Conservation (phyloP, 2,113 vertebrate genomes). For the Scalopus aquaticus region DNA sequence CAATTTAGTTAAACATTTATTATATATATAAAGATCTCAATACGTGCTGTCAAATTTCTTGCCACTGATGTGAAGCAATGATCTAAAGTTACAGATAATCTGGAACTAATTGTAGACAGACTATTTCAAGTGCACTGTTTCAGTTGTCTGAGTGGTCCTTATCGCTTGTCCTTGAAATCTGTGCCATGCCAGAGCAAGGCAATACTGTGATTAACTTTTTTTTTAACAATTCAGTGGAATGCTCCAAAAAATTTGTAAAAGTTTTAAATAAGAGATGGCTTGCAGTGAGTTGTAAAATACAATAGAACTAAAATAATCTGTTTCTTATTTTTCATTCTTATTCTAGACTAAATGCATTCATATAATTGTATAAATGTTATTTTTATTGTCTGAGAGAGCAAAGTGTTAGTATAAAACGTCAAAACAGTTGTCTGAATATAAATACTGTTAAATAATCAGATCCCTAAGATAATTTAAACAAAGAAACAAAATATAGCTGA, state of each 20-base stretch:
- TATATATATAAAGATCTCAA: background rate
- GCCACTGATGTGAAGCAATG: slow-evolving; percentile 25
- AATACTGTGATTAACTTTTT: slow-evolving; percentile 39
- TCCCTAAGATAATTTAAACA: slow-evolving; percentile 66
- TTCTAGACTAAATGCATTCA: slow-evolving; percentile 72
- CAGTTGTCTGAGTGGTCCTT: slow-evolving; percentile 58
- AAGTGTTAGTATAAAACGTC: slow-evolving; percentile 79
- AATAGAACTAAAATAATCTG: slow-evolving; percentile 76
- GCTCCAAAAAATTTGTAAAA: slow-evolving; percentile 67
- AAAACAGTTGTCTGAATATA: slow-evolving; percentile 80
- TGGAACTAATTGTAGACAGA: slow-evolving; percentile 28
- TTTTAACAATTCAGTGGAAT: slow-evolving; percentile 57
- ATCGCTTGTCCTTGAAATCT: slow-evolving; percentile 62
- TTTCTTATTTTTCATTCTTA: slow-evolving; percentile 77
- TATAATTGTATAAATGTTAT: slow-evolving; percentile 78
- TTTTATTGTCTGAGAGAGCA: slow-evolving; percentile 80
- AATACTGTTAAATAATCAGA: slow-evolving; percentile 77
- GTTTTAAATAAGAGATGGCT: slow-evolving; percentile 65
- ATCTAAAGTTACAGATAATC: slow-evolving; percentile 57
- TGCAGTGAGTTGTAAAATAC: slow-evolving; percentile 76
- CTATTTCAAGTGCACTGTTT: slow-evolving; percentile 71
- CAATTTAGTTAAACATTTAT: slow-evolving; percentile 56
- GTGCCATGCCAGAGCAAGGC: slow-evolving; percentile 51
- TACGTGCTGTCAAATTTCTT: slow-evolving; percentile 63
- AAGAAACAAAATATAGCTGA: slow-evolving; percentile 62